Conservation (phyloP, 2,113 vertebrate genomes). For the Phasianus colchicus region DNA sequence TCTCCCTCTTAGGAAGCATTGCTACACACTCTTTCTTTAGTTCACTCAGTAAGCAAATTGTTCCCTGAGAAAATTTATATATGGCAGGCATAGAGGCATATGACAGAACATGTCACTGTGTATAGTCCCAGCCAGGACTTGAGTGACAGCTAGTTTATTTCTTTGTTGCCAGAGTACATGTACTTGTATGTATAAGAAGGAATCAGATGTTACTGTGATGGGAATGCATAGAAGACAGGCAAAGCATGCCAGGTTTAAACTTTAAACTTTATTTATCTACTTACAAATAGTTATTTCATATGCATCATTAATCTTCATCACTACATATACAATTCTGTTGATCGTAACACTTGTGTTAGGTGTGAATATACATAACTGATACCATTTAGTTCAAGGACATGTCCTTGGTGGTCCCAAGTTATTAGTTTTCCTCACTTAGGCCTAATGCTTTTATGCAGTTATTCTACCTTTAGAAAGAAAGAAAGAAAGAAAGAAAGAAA, state of each 20-base stretch:
- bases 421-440: background rate
- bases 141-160: background rate
- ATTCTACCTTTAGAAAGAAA: background rate
- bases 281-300: background rate
- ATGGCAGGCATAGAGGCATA: background rate
- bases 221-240: background rate
- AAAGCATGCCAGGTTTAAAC: background rate
- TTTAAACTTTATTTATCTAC: background rate
- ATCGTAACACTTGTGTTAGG: background rate
- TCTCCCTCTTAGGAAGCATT: background rate
- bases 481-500: too few relatives aligned
- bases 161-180: background rate
- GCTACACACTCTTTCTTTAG: background rate
- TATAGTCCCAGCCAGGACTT: background rate
- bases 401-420: background rate
- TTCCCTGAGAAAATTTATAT: background rate
- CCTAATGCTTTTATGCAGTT: background rate
- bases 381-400: fast-evolving
- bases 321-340: background rate
- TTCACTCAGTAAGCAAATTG: background rate
- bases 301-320: background rate
- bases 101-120: background rate
- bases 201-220: background rate
- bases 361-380: background rate
- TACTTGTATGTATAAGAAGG: background rate